Evolutionary conservation across 1,140 invertebrate genomes (phyloP), one percentile per base, ranked within the genome.

Genomic region (Musca domestica): DNA sequence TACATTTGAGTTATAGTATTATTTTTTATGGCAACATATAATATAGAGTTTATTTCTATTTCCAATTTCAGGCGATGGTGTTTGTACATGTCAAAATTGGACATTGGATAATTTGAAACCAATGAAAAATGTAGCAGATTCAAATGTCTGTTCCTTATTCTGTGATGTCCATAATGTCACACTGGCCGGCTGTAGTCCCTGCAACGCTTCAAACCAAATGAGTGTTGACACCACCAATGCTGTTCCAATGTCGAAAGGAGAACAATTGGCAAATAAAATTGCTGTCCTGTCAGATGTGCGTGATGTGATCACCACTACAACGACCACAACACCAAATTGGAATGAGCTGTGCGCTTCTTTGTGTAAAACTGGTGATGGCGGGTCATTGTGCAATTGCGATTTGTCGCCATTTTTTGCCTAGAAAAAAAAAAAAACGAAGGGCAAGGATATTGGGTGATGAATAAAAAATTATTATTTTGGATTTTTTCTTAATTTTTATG

Each of bases 361-460:
- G 70, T 87, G 86, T 75, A 74, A 79, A 68, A 81, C 79, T 71
- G 84, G 83, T 41, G 81, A 84, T 71, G 85, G 85, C 65, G 85
- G 85, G 66, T 79, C 78, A 68, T 84, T 85, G 73, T 86, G 85
- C 77, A 82, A 84, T 73, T 86, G 85, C 79, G 84, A 86, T 81
- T 75, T 84, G 61, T 78, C 84, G 52, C 84, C 85, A 56, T 82
- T 84, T 72, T 72, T 75, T 72, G 48, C 25, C 19, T 27, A 54
- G 27, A 25, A 19, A 23, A 23, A 46, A 47, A 64, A 41, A 49
- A 49, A 49, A 54, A 48, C n/a, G 66, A 15, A 15, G 54, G n/a
- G 7, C 7, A 64, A 64, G 61, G 19, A 64, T 6, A 15, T n/a
- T 20, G 19, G 61, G 30, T 19, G 30, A 34, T 41, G 17, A 41